Evolutionary conservation across 2,888 invertebrate genomes (phyloP).

Genomic region (Melanostoma scalare): DNA sequence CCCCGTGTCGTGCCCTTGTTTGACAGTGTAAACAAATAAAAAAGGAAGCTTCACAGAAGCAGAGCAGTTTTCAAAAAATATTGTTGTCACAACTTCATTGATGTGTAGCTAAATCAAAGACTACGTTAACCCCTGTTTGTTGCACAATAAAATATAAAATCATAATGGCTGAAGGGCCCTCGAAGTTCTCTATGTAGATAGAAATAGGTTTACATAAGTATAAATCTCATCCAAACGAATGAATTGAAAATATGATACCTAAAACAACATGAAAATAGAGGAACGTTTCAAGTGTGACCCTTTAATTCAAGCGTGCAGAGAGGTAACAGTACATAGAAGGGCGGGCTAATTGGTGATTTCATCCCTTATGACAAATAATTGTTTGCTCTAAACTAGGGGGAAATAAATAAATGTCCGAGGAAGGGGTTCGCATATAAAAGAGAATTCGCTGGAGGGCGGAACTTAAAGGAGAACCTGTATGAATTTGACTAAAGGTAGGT

Average conservation of each 20-base stretch:
- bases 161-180: slow-evolving; percentile 49
- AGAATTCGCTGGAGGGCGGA: slow-evolving; percentile 13
- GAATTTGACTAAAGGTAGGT: too few species aligned
- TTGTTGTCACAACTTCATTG: slow-evolving; percentile 36
- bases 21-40: slow-evolving; percentile 54
- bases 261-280: slow-evolving; percentile 19
- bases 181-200: slow-evolving; percentile 18
- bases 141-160: slow-evolving; percentile 6
- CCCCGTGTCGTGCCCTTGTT: slow-evolving; percentile 24
- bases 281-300: slow-evolving; percentile 34
- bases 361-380: slow-evolving; percentile 40
- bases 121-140: not conserved
- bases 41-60: slow-evolving; percentile 3
- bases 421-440: slow-evolving; percentile 30
- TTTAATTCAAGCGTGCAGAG: slow-evolving; percentile 30
- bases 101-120: too few species aligned
- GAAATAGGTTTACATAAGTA: not conserved
- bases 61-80: slow-evolving; percentile 7
- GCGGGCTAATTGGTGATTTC: slow-evolving; percentile 61
- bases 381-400: slow-evolving; percentile 6
- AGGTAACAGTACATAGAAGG: slow-evolving; percentile 36
- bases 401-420: slow-evolving; percentile 21
- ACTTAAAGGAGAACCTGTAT: not conserved
- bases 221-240: slow-evolving; percentile 15
- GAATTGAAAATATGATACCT: slow-evolving; percentile 36